Evolutionary conservation across 2,113 vertebrate species (phyloP).

Genomic region (Myotis brandtii): DNA sequence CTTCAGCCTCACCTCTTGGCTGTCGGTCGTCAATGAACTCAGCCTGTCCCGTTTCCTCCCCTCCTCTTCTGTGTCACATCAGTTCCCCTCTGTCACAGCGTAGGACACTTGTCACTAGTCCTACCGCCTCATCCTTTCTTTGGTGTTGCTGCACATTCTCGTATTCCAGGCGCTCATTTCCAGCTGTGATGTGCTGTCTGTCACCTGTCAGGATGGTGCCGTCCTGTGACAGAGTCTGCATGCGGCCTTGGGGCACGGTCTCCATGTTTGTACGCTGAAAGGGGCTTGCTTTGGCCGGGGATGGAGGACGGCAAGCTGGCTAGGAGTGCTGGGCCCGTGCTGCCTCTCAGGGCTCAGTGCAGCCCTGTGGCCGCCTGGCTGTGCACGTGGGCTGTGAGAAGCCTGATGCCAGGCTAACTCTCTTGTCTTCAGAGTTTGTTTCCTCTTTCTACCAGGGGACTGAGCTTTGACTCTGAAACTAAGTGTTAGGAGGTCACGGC

Average conservation of each 20-base stretch:
- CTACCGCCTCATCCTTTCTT: background rate
- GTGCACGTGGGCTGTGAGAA: background rate
- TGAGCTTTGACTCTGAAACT: background rate
- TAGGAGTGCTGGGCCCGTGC: background rate
- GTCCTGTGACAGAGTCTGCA: background rate
- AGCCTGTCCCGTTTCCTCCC: rapidly evolving
- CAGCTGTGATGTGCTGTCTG: background rate
- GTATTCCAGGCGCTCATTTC: background rate
- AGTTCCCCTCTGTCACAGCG: background rate
- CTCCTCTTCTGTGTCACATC: rapidly evolving
- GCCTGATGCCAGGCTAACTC: background rate
- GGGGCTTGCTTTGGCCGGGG: background rate
- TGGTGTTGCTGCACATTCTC: background rate
- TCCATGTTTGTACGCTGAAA: background rate
- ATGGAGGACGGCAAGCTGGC: background rate
- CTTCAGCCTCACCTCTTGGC: background rate
- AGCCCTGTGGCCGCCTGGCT: background rate
- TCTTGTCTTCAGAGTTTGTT: background rate
- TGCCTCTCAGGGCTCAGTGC: background rate
- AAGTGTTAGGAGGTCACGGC: rapidly evolving
- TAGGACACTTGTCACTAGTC: background rate
- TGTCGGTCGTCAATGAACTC: background rate
- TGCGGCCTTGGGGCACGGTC: background rate
- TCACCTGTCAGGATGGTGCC: background rate
- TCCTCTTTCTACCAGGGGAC: too few relatives aligned